phyloP scores from a whole-genome alignment of 1,140 invertebrate genomes.

The Archivesica marissinica region DNA sequence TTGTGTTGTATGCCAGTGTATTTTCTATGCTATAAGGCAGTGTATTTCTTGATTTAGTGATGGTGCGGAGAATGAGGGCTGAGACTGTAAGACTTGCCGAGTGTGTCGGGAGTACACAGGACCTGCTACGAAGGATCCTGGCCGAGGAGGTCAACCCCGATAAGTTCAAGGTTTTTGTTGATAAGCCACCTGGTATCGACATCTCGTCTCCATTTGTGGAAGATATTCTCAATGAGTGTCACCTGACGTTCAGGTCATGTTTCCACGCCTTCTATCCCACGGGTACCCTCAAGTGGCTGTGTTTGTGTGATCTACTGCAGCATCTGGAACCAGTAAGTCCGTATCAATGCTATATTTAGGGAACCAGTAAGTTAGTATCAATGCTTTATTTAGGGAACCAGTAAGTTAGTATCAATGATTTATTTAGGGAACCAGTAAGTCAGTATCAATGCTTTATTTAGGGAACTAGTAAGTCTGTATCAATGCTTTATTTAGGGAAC shows the following conservation, averaged over 20 bases:
- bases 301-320: constrained; percentile 92
- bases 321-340: constrained; percentile 90
- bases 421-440: too few relatives aligned
- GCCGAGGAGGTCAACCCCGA: constrained; percentile 86
- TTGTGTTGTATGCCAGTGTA: too few relatives aligned
- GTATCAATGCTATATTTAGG: too few relatives aligned
- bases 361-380: too few relatives aligned
- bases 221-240: constrained; percentile 93
- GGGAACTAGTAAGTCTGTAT: too few relatives aligned
- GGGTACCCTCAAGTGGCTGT: constrained; percentile 95
- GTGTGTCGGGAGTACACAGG: constrained; percentile 93
- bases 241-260: constrained; percentile 94
- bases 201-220: constrained; percentile 75
- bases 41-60: constrained; percentile 64
- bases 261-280: constrained; percentile 99
- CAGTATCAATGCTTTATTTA: too few relatives aligned
- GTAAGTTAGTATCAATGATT: too few relatives aligned
- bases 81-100: constrained; percentile 88
- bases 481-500: too few relatives aligned
- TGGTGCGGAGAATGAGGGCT: constrained; percentile 71
- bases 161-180: constrained; percentile 74
- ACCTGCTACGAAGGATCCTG: constrained; percentile 92
- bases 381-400: too few relatives aligned
- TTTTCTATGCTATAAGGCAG: too few relatives aligned
- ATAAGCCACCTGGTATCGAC: constrained; percentile 65